A percentile compares a stretch with the other conserved stretches of the same genome.
phyloP scores from a whole-genome alignment of 2,113 vertebrate species.

The Holacanthus passer region DNA sequence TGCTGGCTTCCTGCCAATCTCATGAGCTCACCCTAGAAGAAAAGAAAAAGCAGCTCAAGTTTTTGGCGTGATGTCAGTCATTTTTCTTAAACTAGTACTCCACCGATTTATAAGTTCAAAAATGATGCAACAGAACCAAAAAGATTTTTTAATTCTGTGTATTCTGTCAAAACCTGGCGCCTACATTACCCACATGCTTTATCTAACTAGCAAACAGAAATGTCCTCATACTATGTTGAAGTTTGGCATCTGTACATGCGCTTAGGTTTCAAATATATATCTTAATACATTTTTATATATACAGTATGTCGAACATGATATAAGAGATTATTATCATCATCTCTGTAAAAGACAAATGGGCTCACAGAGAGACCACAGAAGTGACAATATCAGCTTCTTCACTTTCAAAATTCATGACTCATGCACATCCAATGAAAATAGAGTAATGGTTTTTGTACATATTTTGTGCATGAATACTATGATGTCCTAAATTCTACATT shows the following conservation, averaged over 20 bases:
- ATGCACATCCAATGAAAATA: not conserved
- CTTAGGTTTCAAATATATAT: not conserved
- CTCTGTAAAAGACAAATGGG: not conserved
- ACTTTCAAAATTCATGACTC: not conserved
- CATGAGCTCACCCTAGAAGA: not conserved
- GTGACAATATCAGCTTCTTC: constrained; percentile 1
- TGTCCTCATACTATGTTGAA: not conserved
- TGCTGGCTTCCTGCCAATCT: not conserved
- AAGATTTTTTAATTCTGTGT: too few relatives aligned
- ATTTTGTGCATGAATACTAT: not conserved
- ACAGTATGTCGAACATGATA: not conserved
- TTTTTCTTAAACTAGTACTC: not conserved
- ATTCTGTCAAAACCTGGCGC: not conserved
- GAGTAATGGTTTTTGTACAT: not conserved
- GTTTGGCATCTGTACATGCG: not conserved
- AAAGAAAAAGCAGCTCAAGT: not conserved
- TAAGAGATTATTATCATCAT: not conserved
- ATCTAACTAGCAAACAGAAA: not conserved
- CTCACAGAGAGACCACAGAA: not conserved
- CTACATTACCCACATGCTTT: not conserved
- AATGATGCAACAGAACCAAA: not conserved
- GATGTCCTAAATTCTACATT: not conserved
- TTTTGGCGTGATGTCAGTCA: accelerated
- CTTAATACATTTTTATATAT: not conserved
- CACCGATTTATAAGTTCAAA: not conserved